Evolutionary conservation across 2,888 invertebrate species (phyloP).

Genomic region (Lapara coniferarum): DNA sequence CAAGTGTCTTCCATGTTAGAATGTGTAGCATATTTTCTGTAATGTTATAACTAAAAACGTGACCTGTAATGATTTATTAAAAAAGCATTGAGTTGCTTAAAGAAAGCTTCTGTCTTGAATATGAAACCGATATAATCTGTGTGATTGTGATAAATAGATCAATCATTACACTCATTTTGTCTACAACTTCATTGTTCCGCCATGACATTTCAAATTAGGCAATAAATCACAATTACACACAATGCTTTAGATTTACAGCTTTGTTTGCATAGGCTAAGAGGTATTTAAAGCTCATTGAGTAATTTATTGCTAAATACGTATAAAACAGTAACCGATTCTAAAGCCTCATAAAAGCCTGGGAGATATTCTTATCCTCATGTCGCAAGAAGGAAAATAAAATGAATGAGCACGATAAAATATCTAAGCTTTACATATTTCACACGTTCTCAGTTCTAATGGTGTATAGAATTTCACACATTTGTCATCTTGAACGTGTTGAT

Average conservation of each 20-base stretch:
- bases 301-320: not conserved
- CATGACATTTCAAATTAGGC: conserved; percentile 2
- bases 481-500: conserved; percentile 15
- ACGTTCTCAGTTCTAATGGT: conserved; percentile 15
- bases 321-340: not conserved
- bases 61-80: too few relatives aligned
- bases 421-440: conserved; percentile 13
- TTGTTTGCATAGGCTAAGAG: not conserved
- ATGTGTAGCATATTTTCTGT: too few relatives aligned
- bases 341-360: not conserved
- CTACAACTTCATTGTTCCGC: not conserved
- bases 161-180: conserved; percentile 1
- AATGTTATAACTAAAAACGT: too few relatives aligned
- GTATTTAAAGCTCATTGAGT: not conserved
- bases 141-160: conserved; percentile 14
- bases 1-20: too few relatives aligned
- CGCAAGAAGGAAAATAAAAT: conserved; percentile 14
- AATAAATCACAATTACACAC: conserved; percentile 6
- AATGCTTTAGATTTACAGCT: not conserved
- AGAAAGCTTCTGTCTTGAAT: not conserved
- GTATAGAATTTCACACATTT: conserved; percentile 22
- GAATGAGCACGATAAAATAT: conserved; percentile 9
- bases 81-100: not conserved
- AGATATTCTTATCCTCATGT: conserved; percentile 10
- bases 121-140: not conserved